Evolutionary conservation across 2,888 invertebrate genomes (phyloP).

Genomic region (Nomada ruficornis): DNA sequence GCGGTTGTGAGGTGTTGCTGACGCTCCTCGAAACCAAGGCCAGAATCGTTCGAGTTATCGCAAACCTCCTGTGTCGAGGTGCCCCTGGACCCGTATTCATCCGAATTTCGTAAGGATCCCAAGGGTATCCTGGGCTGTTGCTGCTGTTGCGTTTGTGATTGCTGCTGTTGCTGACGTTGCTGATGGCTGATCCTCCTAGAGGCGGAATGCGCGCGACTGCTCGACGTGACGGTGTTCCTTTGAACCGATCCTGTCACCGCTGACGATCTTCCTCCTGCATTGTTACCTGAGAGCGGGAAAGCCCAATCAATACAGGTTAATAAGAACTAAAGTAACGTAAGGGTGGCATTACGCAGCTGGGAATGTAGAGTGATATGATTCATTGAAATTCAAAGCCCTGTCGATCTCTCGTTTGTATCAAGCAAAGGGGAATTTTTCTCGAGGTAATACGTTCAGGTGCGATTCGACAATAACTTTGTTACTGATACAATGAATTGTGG

Average conservation of each 20-base stretch:
- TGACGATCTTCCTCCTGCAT: constrained; percentile 76
- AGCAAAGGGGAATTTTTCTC: too few species aligned
- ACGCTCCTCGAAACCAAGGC: constrained; percentile 93
- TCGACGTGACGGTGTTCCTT: constrained; percentile 84
- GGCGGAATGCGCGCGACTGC: constrained; percentile 80
- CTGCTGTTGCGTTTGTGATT: constrained; percentile 76
- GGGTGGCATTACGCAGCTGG: too few species aligned
- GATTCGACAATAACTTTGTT: too few species aligned
- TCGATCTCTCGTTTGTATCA: too few species aligned
- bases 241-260: constrained; percentile 76
- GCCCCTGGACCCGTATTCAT: constrained; percentile 85
- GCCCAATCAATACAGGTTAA: not conserved
- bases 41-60: constrained; percentile 96
- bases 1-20: constrained; percentile 85
- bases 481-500: too few species aligned
- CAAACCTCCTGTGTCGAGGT: constrained; percentile 87
- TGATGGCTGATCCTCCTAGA: constrained; percentile 85
- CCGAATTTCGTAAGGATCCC: constrained; percentile 84
- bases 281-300: constrained; percentile 69
- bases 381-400: not conserved
- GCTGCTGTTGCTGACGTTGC: constrained; percentile 79
- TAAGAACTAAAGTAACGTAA: not conserved
- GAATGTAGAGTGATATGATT: not conserved
- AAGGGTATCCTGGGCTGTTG: constrained; percentile 60
- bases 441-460: too few species aligned